Conservation (phyloP, 53 echinoderm and acorn worm species). For the Temnopleurus reevesii region DNA sequence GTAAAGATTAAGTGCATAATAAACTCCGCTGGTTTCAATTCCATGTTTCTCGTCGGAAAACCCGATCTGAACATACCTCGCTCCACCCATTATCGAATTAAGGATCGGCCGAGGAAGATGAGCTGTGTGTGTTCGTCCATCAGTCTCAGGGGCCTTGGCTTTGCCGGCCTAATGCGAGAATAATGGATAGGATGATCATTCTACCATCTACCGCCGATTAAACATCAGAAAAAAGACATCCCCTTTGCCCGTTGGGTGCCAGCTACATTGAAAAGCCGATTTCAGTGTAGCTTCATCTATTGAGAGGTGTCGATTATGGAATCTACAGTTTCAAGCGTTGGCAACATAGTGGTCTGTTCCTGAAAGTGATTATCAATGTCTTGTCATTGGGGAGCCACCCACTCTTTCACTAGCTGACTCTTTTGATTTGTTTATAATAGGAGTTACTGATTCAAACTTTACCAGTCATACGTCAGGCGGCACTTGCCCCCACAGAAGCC, state of each 20-base stretch:
- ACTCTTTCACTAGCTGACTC: too few species aligned
- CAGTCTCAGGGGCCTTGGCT: neutral
- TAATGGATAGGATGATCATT: neutral
- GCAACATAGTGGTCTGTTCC: too few species aligned
- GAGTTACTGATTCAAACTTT: too few species aligned
- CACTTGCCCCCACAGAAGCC: too few species aligned
- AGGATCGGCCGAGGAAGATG: neutral
- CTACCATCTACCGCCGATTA: neutral
- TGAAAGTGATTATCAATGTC: too few species aligned
- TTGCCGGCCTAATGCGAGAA: slow-evolving; percentile 12
- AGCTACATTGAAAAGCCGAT: too few species aligned
- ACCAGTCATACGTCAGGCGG: too few species aligned
- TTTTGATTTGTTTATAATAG: too few species aligned
- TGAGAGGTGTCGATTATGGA: too few species aligned
- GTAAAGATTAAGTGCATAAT: neutral
- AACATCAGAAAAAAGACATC: neutral
- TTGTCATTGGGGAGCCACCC: too few species aligned
- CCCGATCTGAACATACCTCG: neutral
- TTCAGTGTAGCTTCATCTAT: too few species aligned
- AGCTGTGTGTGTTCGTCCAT: neutral
- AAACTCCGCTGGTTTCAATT: neutral
- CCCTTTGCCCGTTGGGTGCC: neutral
- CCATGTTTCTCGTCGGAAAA: neutral
- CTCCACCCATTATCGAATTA: slow-evolving; percentile 30
- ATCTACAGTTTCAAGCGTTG: too few species aligned